Evolutionary conservation across 2,888 invertebrate genomes (phyloP).

Genomic region (Pandemis heparana): DNA sequence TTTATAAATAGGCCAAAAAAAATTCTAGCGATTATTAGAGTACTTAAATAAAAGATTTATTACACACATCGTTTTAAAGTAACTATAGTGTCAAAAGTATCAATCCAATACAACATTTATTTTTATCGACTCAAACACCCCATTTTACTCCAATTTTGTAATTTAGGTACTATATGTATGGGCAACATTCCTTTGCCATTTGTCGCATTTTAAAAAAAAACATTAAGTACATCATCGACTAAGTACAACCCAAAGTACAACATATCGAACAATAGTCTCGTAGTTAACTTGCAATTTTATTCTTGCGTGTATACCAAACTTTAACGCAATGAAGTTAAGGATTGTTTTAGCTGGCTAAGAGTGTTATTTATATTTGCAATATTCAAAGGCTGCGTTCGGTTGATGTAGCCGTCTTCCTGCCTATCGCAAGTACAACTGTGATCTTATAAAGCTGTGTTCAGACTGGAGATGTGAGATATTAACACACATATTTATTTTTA

Average conservation of each 20-base stretch:
- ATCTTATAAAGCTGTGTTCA: constrained; percentile 55
- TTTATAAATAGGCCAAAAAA: too few species aligned
- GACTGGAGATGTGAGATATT: constrained; percentile 35
- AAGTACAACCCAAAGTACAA: constrained; percentile 19
- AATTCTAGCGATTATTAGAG: too few species aligned
- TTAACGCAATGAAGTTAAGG: constrained; percentile 14
- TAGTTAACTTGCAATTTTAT: constrained; percentile 21
- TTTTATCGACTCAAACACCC: too few species aligned
- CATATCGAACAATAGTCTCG: constrained; percentile 26
- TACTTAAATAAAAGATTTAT: too few species aligned
- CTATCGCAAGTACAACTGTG: constrained; percentile 63
- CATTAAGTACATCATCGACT: constrained; percentile 26
- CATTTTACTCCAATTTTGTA: too few species aligned
- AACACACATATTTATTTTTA: too few species aligned
- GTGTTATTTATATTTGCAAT: constrained; percentile 41
- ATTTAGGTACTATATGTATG: neutral
- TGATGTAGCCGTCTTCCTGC: constrained; percentile 69
- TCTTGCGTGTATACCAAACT: constrained; percentile 12
- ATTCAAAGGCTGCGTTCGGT: constrained; percentile 51
- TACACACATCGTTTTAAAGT: too few species aligned
- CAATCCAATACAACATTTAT: neutral
- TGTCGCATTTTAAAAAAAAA: constrained; percentile 31
- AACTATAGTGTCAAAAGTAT: too few species aligned
- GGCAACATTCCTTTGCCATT: neutral
- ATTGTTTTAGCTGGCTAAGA: constrained; percentile 7